phyloP scores from a whole-genome alignment of 2,797 vertebrate species.

The Sparidentex hasta region DNA sequence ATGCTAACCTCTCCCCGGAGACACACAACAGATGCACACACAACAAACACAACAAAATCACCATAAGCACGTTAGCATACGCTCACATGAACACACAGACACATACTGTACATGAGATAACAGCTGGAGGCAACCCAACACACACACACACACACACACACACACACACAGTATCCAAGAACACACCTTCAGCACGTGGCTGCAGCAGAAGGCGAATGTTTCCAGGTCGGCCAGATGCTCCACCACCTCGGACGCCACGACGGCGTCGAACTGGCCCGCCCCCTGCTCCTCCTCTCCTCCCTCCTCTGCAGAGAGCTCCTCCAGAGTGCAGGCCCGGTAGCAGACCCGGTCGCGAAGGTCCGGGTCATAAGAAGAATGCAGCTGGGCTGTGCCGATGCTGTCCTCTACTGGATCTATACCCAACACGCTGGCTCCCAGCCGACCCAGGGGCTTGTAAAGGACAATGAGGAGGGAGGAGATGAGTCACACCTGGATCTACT shows the following conservation, averaged over 20 bases:
- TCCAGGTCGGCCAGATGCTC: conserved; percentile 95
- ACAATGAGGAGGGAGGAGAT: not conserved
- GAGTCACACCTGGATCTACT: not conserved
- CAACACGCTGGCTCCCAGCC: conserved; percentile 92
- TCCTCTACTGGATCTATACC: conserved; percentile 95
- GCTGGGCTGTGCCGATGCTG: conserved; percentile 91
- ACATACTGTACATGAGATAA: conserved; percentile 7
- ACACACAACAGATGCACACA: conserved; percentile 41
- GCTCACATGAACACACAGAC: conserved; percentile 30
- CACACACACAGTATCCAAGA: conserved; percentile 17
- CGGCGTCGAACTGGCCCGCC: conserved; percentile 88
- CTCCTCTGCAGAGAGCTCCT: conserved; percentile 87
- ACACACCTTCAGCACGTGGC: conserved; percentile 92
- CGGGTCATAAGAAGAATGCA: conserved; percentile 91
- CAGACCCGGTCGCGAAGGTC: conserved; percentile 86
- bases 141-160: conserved; percentile 4
- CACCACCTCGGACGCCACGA: conserved; percentile 96
- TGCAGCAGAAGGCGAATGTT: conserved; percentile 91
- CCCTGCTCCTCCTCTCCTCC: conserved; percentile 71
- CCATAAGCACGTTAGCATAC: conserved; percentile 10
- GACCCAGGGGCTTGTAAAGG: conserved; percentile 90
- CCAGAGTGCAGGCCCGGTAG: conserved; percentile 90
- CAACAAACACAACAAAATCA: conserved; percentile 14
- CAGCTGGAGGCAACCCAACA: conserved; percentile 32
- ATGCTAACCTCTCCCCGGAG: conserved; percentile 32